Evolutionary conservation across 2,113 vertebrate genomes (phyloP).

Genomic region (Lepus americanus): DNA sequence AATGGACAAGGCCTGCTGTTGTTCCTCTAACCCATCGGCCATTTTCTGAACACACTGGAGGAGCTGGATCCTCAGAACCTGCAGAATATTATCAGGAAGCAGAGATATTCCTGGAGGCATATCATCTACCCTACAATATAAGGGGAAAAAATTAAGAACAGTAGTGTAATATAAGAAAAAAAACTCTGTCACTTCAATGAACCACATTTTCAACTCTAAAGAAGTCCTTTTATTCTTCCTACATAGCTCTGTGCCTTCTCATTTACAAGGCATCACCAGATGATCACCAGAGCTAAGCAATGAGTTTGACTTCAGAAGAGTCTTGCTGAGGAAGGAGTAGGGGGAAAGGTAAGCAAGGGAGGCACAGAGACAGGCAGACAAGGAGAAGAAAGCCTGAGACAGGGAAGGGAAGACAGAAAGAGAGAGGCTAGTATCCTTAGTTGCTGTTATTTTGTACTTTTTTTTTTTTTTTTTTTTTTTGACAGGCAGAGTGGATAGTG

Average conservation of each 20-base stretch:
- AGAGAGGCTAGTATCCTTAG: not conserved
- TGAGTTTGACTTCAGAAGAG: conserved; percentile 43
- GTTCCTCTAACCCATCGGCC: conserved; percentile 95
- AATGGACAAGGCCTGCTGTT: conserved; percentile 95
- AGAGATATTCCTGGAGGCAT: conserved; percentile 95
- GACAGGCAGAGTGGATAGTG: too few species aligned
- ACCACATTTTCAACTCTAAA: conserved; percentile 51
- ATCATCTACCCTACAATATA: conserved; percentile 92
- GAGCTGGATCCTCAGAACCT: conserved; percentile 96
- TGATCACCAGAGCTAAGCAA: not conserved
- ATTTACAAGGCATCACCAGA: not conserved
- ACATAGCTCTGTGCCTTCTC: conserved; percentile 9
- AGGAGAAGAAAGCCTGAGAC: too few species aligned
- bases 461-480: too few species aligned
- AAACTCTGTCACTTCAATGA: conserved; percentile 16
- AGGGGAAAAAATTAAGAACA: conserved; percentile 14
- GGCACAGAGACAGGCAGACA: too few species aligned
- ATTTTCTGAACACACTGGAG: conserved; percentile 98
- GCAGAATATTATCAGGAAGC: conserved; percentile 98
- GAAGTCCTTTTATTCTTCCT: conserved; percentile 20
- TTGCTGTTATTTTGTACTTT: not conserved
- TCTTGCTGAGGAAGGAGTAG: not conserved
- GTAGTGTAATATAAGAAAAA: conserved; percentile 35
- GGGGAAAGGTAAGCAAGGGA: too few species aligned
- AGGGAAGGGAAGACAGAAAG: not conserved